phyloP scores from a whole-genome alignment of 2,113 vertebrate species.

The Brachyhypopomus gauderio region DNA sequence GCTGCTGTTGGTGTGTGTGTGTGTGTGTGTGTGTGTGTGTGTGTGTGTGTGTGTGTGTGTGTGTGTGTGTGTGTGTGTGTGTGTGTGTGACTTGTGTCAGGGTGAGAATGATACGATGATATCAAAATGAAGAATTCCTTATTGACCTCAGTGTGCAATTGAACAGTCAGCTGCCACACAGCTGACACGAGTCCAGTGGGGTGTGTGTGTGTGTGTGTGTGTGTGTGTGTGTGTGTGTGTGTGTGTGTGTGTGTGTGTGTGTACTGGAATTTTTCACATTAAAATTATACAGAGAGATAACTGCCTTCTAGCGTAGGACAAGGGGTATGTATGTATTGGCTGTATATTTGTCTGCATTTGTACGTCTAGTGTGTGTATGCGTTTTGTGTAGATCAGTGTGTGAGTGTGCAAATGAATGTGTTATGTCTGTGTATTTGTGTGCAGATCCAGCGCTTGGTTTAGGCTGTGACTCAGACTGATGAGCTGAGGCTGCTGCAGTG shows the following conservation, averaged over 20 bases:
- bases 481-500: conserved; percentile 95
- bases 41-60: neutral
- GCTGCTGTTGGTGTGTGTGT: neutral
- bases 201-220: neutral
- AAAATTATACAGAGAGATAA: no score
- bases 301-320: neutral
- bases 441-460: conserved; percentile 67
- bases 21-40: neutral
- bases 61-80: neutral
- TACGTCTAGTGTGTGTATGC: no score
- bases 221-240: neutral
- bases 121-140: neutral
- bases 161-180: conserved; percentile 29
- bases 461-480: conserved; percentile 88
- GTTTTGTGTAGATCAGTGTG: neutral
- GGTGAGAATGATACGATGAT: neutral
- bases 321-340: neutral
- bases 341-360: neutral
- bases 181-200: neutral
- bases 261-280: no score
- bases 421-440: conserved; percentile 36
- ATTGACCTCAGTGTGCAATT: neutral
- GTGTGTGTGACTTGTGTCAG: neutral
- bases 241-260: no score
- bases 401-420: conserved; percentile 30